phyloP scores from a whole-genome alignment of 2,797 vertebrate genomes.

The Hirundo rustica region DNA sequence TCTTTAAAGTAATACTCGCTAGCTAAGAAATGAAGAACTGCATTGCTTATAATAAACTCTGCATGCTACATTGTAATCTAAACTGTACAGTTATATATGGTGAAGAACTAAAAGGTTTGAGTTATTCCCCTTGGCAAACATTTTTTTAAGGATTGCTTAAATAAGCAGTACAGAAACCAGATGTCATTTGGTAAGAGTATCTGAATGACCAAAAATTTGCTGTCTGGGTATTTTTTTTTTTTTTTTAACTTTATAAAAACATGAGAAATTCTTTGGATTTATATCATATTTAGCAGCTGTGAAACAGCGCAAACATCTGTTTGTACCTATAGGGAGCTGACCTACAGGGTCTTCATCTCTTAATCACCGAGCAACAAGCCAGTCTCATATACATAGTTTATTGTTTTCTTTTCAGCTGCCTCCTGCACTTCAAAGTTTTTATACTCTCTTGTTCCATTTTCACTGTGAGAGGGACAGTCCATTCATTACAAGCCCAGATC shows the following conservation, averaged over 20 bases:
- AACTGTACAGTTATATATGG: conserved; percentile 78
- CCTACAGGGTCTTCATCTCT: conserved; percentile 72
- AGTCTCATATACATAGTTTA: conserved; percentile 74
- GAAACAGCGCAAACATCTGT: conserved; percentile 86
- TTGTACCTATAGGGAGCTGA: conserved; percentile 82
- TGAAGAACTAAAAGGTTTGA: conserved; percentile 78
- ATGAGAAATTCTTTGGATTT: conserved; percentile 87
- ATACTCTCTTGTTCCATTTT: conserved; percentile 71
- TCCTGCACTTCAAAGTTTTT: conserved; percentile 78
- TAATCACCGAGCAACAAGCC: conserved; percentile 78
- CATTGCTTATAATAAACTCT: conserved; percentile 78
- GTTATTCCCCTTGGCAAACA: conserved; percentile 84
- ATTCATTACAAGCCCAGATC: conserved; percentile 75
- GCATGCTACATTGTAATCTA: conserved; percentile 77
- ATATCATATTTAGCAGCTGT: conserved; percentile 87
- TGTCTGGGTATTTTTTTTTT: conserved; percentile 83
- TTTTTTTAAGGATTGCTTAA: conserved; percentile 84
- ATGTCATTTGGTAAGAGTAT: conserved; percentile 86
- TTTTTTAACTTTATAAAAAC: conserved; percentile 78
- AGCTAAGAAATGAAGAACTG: conserved; percentile 70
- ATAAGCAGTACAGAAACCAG: conserved; percentile 85
- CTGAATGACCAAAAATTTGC: conserved; percentile 84
- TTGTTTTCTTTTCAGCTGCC: conserved; percentile 76
- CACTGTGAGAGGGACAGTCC: conserved; percentile 63
- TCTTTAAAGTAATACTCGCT: conserved; percentile 75